Percentiles rank a stretch among this genome's conserved stretches.
phyloP scores from a whole-genome alignment of 2,888 invertebrate species.

The Eupithecia vulgata region DNA sequence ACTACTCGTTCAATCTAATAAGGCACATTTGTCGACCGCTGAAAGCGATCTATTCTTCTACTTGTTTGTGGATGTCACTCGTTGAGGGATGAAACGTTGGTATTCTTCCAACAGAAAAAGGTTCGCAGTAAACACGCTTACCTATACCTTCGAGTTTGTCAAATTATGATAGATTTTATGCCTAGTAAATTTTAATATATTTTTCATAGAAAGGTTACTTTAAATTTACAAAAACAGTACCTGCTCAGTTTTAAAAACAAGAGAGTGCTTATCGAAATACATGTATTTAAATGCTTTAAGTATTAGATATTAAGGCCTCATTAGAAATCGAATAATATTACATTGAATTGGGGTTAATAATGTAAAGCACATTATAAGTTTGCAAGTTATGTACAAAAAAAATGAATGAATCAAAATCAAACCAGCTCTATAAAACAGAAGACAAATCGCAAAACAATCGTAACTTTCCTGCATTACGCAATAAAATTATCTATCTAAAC shows the following conservation, averaged over 20 bases:
- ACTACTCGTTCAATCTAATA: too few species aligned
- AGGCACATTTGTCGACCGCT: too few species aligned
- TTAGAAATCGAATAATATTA: background rate
- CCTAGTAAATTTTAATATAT: too few species aligned
- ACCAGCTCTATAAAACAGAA: constrained; percentile 17
- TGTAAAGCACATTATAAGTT: background rate
- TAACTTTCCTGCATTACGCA: constrained; percentile 39
- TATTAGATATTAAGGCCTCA: background rate
- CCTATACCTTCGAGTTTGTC: too few species aligned
- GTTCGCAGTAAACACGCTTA: background rate
- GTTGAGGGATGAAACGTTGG: background rate
- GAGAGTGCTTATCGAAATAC: too few species aligned
- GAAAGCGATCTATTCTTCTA: too few species aligned
- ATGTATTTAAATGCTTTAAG: too few species aligned
- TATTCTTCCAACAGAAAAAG: background rate
- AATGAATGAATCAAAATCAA: constrained; percentile 3
- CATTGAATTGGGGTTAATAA: background rate
- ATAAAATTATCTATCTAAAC: constrained; percentile 50
- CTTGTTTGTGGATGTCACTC: background rate
- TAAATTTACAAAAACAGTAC: too few species aligned
- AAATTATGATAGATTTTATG: too few species aligned
- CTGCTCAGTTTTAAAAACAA: too few species aligned
- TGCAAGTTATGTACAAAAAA: too few species aligned
- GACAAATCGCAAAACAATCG: constrained; percentile 36
- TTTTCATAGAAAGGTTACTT: too few species aligned